These are phyloP conservation scores for Taurulus bubalis DNA, from an alignment of 2,113 vertebrate species.

Conservation along the genomic window DNA sequence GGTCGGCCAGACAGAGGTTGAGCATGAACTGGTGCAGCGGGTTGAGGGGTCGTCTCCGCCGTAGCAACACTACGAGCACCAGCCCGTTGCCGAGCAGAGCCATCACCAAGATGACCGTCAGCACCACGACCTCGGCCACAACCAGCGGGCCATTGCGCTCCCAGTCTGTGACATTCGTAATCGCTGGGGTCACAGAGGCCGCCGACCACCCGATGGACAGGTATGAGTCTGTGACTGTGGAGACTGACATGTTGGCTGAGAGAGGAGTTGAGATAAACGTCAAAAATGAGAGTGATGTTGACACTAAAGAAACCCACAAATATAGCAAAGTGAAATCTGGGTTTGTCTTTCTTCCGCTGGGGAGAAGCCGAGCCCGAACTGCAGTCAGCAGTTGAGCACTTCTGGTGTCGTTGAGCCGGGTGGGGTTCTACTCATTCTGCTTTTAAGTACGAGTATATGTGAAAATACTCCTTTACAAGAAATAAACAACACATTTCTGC, in stretches of 20 bases:
- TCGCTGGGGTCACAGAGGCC: constrained; percentile 29
- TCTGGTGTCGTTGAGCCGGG: no score
- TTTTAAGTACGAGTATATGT: no score
- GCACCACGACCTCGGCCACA: constrained; percentile 84
- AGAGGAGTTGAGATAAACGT: not conserved
- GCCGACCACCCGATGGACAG: constrained; percentile 8
- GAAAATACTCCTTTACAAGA: not conserved
- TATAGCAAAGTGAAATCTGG: not conserved
- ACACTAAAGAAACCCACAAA: not conserved
- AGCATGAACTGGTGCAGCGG: constrained; percentile 90
- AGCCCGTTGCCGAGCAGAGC: constrained; percentile 87
- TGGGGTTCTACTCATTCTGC: no score
- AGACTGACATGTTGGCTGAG: constrained; percentile 57
- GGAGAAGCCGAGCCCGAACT: not conserved
- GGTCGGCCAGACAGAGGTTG: constrained; percentile 90
- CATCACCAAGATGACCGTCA: constrained; percentile 82
- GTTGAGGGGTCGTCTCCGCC: constrained; percentile 79
- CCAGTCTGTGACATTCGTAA: constrained; percentile 25
- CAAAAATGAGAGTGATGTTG: not conserved
- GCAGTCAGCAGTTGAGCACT: not conserved
- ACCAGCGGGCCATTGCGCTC: constrained; percentile 84
- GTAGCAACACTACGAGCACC: constrained; percentile 84
- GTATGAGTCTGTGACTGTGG: constrained; percentile 50
- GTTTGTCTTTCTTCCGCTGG: not conserved
- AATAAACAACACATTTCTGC: not conserved